Conservation (phyloP, 2,888 invertebrate species). For the Drosophila stalkeri region DNA sequence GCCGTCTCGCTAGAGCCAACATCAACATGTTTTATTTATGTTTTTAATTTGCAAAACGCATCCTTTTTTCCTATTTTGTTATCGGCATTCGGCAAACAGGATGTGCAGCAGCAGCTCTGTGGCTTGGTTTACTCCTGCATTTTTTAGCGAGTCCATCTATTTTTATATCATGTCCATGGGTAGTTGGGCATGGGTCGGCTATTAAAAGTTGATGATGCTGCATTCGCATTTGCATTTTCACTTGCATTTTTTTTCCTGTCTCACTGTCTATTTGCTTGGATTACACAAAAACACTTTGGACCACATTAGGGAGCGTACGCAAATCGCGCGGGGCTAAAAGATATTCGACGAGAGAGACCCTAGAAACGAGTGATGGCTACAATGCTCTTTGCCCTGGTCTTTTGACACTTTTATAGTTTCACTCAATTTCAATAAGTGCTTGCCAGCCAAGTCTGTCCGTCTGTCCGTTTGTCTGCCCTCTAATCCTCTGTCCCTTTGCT, state of each 20-base stretch:
- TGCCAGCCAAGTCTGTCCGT: slow-evolving; percentile 7
- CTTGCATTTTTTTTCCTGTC: slow-evolving; percentile 52
- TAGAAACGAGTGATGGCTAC: slow-evolving; percentile 24
- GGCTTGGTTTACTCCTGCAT: neutral
- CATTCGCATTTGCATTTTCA: slow-evolving; percentile 67
- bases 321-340: slow-evolving; percentile 36
- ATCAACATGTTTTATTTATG: slow-evolving; percentile 62
- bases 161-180: neutral
- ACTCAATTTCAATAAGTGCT: slow-evolving; percentile 71
- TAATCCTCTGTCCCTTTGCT: slow-evolving; percentile 6
- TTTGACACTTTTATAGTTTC: slow-evolving; percentile 81
- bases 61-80: slow-evolving; percentile 21
- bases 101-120: slow-evolving; percentile 33
- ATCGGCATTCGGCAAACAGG: slow-evolving; percentile 27
- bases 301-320: slow-evolving; percentile 61
- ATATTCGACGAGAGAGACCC: slow-evolving; percentile 33
- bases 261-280: slow-evolving; percentile 57
- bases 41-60: slow-evolving; percentile 52
- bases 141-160: slow-evolving; percentile 13
- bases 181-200: slow-evolving; percentile 19
- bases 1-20: slow-evolving; percentile 21
- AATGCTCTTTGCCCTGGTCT: slow-evolving; percentile 41
- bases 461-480: slow-evolving; percentile 17
- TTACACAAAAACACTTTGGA: slow-evolving; percentile 46
- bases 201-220: slow-evolving; percentile 44